Evolutionary conservation across 2,888 invertebrate species (phyloP).

Genomic region (Elegia similella): DNA sequence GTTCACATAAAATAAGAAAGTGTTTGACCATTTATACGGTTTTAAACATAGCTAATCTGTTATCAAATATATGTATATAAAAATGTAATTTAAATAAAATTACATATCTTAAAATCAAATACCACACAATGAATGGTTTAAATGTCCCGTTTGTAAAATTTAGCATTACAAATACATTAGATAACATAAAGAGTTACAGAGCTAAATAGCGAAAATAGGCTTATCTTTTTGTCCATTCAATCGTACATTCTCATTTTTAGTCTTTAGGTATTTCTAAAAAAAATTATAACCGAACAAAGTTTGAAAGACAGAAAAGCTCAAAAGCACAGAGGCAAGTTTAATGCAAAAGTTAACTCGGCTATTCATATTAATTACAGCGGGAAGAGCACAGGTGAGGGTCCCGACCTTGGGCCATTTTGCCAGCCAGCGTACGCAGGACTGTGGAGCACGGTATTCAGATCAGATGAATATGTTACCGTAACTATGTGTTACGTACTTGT

Average conservation of each 20-base stretch:
- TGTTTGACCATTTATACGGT: no score
- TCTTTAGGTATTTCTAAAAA: no score
- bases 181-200: no score
- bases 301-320: neutral
- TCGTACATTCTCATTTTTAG: constrained; percentile 3
- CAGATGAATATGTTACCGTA: neutral
- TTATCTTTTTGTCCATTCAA: neutral
- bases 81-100: no score
- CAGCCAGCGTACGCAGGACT: neutral
- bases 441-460: neutral
- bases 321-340: neutral
- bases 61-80: no score
- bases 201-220: no score
- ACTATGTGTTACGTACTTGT: neutral
- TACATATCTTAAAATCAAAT: no score
- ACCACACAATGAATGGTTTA: no score
- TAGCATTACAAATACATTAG: no score
- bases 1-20: no score
- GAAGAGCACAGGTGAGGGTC: constrained; percentile 9
- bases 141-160: no score
- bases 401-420: constrained; percentile 11
- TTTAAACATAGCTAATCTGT: no score
- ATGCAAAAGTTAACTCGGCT: constrained; percentile 12
- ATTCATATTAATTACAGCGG: constrained; percentile 9
- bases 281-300: neutral